Percentiles rank a stretch among this genome's conserved stretches.
Evolutionary conservation across 1,140 invertebrate genomes (phyloP).

Genomic region (Drosophila hydei): DNA sequence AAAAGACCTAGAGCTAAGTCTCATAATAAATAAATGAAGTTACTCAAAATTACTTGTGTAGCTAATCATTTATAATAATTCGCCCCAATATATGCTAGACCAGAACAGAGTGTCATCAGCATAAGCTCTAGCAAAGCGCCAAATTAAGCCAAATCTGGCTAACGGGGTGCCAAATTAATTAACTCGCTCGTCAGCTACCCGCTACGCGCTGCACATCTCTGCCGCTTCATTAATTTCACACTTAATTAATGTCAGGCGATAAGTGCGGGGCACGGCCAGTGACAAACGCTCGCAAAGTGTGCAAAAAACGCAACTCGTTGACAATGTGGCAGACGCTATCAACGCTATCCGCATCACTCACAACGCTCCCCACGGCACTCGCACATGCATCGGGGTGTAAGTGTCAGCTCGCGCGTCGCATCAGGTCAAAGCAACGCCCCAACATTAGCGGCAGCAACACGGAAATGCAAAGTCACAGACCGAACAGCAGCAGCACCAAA

Average conservation of each 20-base stretch:
- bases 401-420: slow-evolving; percentile 37
- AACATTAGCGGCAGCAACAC: slow-evolving; percentile 50
- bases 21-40: background rate
- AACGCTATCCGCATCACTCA: slow-evolving; percentile 68
- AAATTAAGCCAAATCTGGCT: slow-evolving; percentile 41
- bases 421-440: slow-evolving; percentile 39
- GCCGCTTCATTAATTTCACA: slow-evolving; percentile 66
- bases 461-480: slow-evolving; percentile 67
- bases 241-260: slow-evolving; percentile 72
- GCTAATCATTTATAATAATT: slow-evolving; percentile 24
- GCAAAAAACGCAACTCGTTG: slow-evolving; percentile 48
- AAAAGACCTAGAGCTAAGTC: background rate
- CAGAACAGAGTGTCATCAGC: background rate
- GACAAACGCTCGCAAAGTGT: slow-evolving; percentile 38
- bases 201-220: slow-evolving; percentile 8
- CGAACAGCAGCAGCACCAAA: slow-evolving; percentile 8
- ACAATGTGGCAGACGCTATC: slow-evolving; percentile 79
- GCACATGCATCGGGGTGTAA: slow-evolving; percentile 43
- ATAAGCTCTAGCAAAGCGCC: background rate
- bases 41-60: background rate
- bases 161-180: slow-evolving; percentile 44
- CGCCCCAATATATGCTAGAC: slow-evolving; percentile 1
- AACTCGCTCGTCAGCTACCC: slow-evolving; percentile 16
- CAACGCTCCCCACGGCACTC: slow-evolving; percentile 19
- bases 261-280: slow-evolving; percentile 15